Evolutionary conservation across 2,113 vertebrate species (phyloP).

Genomic region (Puntigrus tetrazona): DNA sequence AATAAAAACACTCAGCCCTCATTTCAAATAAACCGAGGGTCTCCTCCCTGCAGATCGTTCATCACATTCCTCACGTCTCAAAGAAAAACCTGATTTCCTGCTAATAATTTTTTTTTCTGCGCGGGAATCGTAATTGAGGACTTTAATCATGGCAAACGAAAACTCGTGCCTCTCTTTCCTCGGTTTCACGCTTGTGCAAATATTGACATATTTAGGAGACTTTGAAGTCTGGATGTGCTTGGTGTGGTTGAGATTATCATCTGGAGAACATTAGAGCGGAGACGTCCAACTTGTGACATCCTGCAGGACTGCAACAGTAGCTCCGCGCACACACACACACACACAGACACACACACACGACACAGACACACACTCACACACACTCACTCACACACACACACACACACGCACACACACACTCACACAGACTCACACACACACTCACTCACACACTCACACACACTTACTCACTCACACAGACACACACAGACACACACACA

Average conservation of each 20-base stretch:
- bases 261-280: slow-evolving; percentile 71
- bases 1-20: not conserved
- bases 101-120: not conserved
- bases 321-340: slow-evolving; percentile 66
- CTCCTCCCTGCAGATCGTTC: slow-evolving; percentile 1
- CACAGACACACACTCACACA: no score
- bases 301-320: slow-evolving; percentile 74
- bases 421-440: no score
- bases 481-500: slow-evolving; percentile 43
- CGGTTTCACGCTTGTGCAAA: slow-evolving; percentile 47
- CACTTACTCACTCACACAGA: no score
- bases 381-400: no score
- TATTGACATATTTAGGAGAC: slow-evolving; percentile 55
- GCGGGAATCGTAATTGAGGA: not conserved
- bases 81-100: not conserved
- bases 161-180: not conserved
- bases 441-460: no score
- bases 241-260: slow-evolving; percentile 63
- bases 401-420: no score
- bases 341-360: slow-evolving; percentile 37
- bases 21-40: slow-evolving; percentile 17
- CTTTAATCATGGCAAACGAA: slow-evolving; percentile 17
- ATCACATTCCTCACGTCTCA: not conserved
- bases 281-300: slow-evolving; percentile 74
- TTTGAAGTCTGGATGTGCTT: slow-evolving; percentile 53